Conservation (phyloP, 2,113 vertebrate species). For the Plestiodon gilberti region DNA sequence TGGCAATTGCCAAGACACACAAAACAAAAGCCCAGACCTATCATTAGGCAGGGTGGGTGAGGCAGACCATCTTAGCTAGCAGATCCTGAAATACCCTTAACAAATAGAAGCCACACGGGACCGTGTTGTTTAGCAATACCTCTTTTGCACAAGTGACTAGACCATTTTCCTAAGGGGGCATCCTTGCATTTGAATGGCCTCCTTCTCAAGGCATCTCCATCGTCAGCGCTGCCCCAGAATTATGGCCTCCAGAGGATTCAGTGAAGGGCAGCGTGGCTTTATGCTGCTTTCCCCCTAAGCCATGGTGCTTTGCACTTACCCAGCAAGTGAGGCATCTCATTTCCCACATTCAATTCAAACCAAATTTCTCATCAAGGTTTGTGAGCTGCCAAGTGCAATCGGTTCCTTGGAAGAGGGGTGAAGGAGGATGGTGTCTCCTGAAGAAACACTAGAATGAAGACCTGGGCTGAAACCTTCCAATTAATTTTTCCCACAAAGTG, state of each 20-base stretch:
- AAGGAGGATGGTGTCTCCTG: neutral
- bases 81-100: neutral
- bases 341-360: neutral
- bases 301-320: neutral
- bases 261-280: neutral
- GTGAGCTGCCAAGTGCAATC: neutral
- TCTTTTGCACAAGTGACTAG: neutral
- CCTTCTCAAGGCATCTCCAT: neutral
- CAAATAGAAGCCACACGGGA: neutral
- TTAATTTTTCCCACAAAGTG: neutral
- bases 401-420: neutral
- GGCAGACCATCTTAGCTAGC: no score
- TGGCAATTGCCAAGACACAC: neutral
- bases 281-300: neutral
- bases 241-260: neutral
- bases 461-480: neutral
- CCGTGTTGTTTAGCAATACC: neutral
- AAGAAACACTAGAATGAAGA: neutral
- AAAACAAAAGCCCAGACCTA: no score
- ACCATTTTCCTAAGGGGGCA: neutral
- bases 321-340: neutral
- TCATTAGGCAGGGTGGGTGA: neutral
- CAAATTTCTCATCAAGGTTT: neutral
- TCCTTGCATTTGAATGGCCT: neutral
- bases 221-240: neutral